A percentile compares a stretch with the other conserved stretches of the same genome.
Conservation (phyloP, 2,113 vertebrate genomes). For the Coracopsis vasa region DNA sequence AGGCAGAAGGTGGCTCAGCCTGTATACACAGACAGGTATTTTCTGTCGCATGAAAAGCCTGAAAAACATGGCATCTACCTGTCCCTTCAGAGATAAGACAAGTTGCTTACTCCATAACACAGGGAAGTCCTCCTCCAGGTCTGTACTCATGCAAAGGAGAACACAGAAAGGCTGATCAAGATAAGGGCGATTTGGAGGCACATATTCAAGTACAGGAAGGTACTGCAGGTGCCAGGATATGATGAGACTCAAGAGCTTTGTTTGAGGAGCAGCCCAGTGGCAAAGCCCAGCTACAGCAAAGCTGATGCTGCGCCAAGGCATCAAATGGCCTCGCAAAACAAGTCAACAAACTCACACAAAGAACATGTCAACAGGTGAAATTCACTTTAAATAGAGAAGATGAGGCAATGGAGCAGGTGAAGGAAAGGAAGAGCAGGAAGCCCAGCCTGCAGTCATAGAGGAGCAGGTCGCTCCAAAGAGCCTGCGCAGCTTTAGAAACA, state of each 20-base stretch:
- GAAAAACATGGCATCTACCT: not conserved
- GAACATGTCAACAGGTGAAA: not conserved
- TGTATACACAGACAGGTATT: not conserved
- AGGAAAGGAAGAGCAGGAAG: not conserved
- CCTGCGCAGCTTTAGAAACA: not conserved
- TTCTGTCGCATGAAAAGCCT: not conserved
- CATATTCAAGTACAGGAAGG: not conserved
- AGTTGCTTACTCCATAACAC: not conserved
- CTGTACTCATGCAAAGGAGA: fast-evolving
- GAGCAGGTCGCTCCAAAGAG: not conserved
- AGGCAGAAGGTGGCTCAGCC: not conserved
- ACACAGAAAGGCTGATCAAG: not conserved
- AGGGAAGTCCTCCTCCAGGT: not conserved
- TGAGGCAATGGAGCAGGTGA: not conserved
- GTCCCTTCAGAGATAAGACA: not conserved
- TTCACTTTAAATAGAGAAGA: not conserved
- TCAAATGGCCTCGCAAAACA: not conserved
- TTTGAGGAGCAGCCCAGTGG: not conserved
- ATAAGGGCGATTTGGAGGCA: not conserved
- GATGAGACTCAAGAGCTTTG: not conserved
- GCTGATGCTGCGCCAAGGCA: not conserved
- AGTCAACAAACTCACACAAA: not conserved
- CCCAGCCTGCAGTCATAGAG: fast-evolving
- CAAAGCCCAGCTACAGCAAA: not conserved
- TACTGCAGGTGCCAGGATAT: fast-evolving